Conservation (phyloP, 2,888 invertebrate species). For the Augochlorella aurata region DNA sequence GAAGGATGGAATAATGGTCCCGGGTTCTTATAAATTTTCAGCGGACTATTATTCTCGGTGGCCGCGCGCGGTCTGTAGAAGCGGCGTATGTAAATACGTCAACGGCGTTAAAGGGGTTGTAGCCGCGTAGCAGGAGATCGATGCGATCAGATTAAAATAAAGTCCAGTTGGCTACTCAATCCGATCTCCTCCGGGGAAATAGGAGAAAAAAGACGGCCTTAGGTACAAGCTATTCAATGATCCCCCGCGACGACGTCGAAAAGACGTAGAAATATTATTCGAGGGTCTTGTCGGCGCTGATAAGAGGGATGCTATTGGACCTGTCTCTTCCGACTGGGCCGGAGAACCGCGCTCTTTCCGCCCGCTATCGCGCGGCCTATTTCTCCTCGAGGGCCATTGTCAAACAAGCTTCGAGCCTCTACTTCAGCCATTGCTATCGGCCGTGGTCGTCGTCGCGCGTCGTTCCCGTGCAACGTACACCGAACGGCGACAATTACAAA, state of each 20-base stretch:
- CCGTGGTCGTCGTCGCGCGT: slow-evolving; percentile 18
- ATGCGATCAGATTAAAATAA: slow-evolving; percentile 57
- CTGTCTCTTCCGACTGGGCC: neutral
- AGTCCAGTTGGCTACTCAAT: slow-evolving; percentile 50
- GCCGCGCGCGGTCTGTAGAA: slow-evolving; percentile 39
- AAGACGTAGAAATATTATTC: neutral
- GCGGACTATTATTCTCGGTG: slow-evolving; percentile 32
- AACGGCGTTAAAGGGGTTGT: slow-evolving; percentile 45
- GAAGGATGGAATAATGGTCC: slow-evolving; percentile 2
- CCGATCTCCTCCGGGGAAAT: slow-evolving; percentile 12
- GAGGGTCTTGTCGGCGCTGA: neutral
- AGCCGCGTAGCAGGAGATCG: slow-evolving; percentile 28
- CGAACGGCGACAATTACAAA: slow-evolving; percentile 69
- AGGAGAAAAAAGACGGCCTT: neutral
- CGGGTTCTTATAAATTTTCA: slow-evolving; percentile 28
- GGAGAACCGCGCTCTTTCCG: neutral
- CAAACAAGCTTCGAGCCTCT: slow-evolving; percentile 28
- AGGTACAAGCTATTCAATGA: neutral
- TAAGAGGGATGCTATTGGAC: slow-evolving; percentile 15
- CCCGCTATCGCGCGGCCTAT: slow-evolving; percentile 56
- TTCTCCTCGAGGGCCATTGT: slow-evolving; percentile 40
- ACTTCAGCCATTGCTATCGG: slow-evolving; percentile 40
- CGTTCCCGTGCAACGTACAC: slow-evolving; percentile 36
- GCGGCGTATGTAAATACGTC: slow-evolving; percentile 40
- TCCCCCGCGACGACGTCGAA: neutral